Base-by-base conservation (phyloP, 2,797 vertebrate species). In the Sternotherus odoratus region DNA sequence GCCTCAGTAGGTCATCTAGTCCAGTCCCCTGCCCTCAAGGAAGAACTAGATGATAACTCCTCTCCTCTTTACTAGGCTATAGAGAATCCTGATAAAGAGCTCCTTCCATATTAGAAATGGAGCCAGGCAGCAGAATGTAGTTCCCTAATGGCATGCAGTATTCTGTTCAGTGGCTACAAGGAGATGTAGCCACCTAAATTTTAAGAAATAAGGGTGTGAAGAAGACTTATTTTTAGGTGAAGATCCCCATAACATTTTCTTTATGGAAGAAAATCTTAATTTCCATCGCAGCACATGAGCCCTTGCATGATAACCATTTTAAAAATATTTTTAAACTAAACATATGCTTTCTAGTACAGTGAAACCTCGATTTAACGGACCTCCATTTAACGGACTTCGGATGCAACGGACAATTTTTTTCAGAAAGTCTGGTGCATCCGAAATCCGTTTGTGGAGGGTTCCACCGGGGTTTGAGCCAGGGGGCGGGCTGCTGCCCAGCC, bases 311-410 rank as follows among this genome's bases (percentile, higher is more conserved):
- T 83, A 57, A 48, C 6, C 2, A 84, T 92, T 54, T 93, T 57
- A 86, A 87, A 88, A 86, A 36, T 74, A 60, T 17, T 91, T 92
- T 93, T 85, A 21, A 79, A 17, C 28, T 81, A 56, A 66, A 92
- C 8, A 7, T 30, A 8, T 93, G 24, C 39, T 36, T 91, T 90
- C 33, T 74, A 19, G 24, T 89, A n/a, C n/a, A n/a, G n/a, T n/a
- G n/a, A n/a, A n/a, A n/a, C n/a, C n/a, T n/a, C n/a, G n/a, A n/a
- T n/a, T n/a, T n/a, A n/a, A n/a, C n/a, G n/a, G n/a, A n/a, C n/a
- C n/a, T n/a, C n/a, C n/a, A n/a, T n/a, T n/a, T n/a, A n/a, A n/a
- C n/a, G n/a, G n/a, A n/a, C n/a, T n/a, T n/a, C n/a, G n/a, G n/a
- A n/a, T n/a, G n/a, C n/a, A n/a, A n/a, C n/a, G n/a, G n/a, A n/a